These are phyloP conservation scores for Sitta carolinensis DNA, from an alignment of 2,797 vertebrate genomes.

Conservation along the genomic window DNA sequence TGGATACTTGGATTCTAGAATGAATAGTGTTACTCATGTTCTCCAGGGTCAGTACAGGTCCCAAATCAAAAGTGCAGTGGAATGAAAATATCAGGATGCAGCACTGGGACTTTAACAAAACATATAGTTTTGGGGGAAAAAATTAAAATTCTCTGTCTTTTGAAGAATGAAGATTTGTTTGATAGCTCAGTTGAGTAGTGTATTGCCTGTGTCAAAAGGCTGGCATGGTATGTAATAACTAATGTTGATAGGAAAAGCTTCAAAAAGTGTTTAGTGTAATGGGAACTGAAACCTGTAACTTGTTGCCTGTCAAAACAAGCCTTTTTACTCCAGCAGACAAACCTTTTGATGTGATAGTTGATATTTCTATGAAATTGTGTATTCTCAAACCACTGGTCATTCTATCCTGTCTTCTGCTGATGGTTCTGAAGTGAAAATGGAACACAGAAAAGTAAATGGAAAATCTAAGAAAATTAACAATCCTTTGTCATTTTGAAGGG, in stretches of 20 bases:
- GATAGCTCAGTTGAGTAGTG: not conserved
- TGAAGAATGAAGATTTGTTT: not conserved
- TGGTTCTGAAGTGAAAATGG: not conserved
- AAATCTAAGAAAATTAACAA: not conserved
- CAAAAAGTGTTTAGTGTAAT: not conserved
- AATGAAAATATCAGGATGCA: not conserved
- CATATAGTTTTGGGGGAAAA: fast-evolving
- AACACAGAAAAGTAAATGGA: not conserved
- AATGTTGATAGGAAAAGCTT: not conserved
- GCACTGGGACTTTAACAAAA: not conserved
- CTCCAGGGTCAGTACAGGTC: not conserved
- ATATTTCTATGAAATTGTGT: not conserved
- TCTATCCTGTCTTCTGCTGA: not conserved
- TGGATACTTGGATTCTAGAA: not conserved
- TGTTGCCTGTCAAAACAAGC: not conserved
- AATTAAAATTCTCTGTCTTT: not conserved
- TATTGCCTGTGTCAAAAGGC: not conserved
- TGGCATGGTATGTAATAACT: not conserved
- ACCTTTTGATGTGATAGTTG: not conserved
- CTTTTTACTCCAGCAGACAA: not conserved
- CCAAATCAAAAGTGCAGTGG: not conserved
- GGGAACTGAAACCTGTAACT: not conserved
- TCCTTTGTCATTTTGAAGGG: not conserved
- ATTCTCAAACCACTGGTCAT: not conserved
- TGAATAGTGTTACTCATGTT: not conserved